Conservation (phyloP, 2,113 vertebrate genomes). For the Serilophus lunatus region DNA sequence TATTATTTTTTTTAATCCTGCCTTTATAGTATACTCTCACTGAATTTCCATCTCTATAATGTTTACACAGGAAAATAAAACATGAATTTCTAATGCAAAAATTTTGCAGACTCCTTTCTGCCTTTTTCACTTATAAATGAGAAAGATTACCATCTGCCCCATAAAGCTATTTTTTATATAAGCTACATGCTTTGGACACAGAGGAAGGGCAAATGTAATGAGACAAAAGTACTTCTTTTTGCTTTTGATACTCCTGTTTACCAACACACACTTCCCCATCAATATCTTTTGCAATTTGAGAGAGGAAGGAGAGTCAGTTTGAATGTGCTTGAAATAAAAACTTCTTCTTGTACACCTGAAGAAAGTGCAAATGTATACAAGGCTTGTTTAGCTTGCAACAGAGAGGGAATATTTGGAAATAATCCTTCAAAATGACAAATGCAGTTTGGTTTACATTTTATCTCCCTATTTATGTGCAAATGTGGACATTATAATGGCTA, state of each 20-base stretch:
- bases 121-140: neutral
- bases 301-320: constrained; percentile 12
- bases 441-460: constrained; percentile 41
- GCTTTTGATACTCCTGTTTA: neutral
- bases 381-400: constrained; percentile 30
- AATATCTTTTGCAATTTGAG: constrained; percentile 41
- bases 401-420: neutral
- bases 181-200: neutral
- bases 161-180: neutral
- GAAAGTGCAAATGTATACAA: constrained; percentile 37
- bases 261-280: constrained; percentile 17
- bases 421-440: constrained; percentile 47
- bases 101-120: neutral
- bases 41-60: neutral
- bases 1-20: neutral
- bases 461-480: neutral
- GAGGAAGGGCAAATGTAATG: neutral
- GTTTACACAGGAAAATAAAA: neutral
- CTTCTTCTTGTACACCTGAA: constrained; percentile 26
- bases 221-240: neutral
- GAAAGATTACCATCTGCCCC: neutral
- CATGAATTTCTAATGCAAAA: neutral
- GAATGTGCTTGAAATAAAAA: constrained; percentile 17
- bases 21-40: neutral
- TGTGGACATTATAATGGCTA: neutral